Base-by-base conservation (phyloP, 2,797 vertebrate genomes). In the Pogonophryne albipinna region DNA sequence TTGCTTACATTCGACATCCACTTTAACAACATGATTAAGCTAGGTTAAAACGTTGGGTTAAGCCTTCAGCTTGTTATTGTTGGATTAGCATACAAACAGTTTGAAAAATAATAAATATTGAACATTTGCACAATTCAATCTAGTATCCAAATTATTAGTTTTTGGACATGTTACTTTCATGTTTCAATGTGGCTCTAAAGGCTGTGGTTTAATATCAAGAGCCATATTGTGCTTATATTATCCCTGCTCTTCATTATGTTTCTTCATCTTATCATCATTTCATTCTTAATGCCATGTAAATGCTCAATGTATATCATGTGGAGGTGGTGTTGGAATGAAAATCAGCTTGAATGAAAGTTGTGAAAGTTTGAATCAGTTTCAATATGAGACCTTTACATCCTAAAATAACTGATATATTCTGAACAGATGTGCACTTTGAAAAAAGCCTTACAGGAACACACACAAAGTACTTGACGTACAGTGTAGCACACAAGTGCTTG, bases 381-480 rank as follows among this genome's bases (percentile, higher is more conserved):
- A 38, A 38, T 38, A 38, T 38, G 34, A 38, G 34, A 38, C 34
- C 17, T n/a, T 49, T 38, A 38, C 34, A 38, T 38, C 34, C 34
- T 7, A 38, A 38, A 49, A 8, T 19, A n/a, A 58, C 47, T 11
- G 34, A 53, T 14, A 23, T 9, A 8, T 17, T 9, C 51, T 9
- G 13, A n/a, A 19, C 5, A 20, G 52, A 47, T 46, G 15, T 11
- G 6, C 63, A 20, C 45, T 66, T 47, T 45, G 69, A 66, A 51
- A 66, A 53, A 73, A 70, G 15, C 42, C 47, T 58, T 23, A 19
- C 50, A 66, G 70, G 60, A 16, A 31, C 71, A 47, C 27, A 10
- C 44, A 42, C 27, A 41, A n/a, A 17, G 55, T 4, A 5, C 0
- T 23, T 17, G 10, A 65, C n/a, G 4, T 11, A 31, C 44, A 42